These are phyloP conservation scores for Eupithecia subumbrata DNA, from an alignment of 2,888 invertebrate species.

Conservation along the genomic window DNA sequence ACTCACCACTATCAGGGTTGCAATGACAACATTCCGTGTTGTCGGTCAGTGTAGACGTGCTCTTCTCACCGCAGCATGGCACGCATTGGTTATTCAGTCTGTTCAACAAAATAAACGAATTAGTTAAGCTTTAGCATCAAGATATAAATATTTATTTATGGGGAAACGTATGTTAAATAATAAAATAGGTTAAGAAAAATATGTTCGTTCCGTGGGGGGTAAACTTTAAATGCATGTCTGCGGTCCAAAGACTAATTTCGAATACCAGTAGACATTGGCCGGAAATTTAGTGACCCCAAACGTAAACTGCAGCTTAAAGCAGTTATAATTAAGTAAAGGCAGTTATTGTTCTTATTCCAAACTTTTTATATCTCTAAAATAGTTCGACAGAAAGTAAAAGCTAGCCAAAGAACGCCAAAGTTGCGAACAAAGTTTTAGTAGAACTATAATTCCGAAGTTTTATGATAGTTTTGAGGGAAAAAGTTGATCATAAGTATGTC, in stretches of 20 bases:
- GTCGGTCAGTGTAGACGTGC: conserved; percentile 53
- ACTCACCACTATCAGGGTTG: conserved; percentile 86
- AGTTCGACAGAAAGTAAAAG: neutral
- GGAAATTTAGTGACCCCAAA: neutral
- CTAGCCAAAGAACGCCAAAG: neutral
- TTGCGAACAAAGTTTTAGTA: neutral
- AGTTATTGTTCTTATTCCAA: neutral
- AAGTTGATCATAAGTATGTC: neutral
- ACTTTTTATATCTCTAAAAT: neutral
- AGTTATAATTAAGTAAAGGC: too few relatives aligned
- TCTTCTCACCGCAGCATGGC: conserved; percentile 86
- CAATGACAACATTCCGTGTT: conserved; percentile 87
- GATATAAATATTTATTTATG: neutral
- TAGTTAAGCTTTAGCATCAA: neutral
- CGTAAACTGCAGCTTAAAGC: neutral
- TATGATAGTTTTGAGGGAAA: neutral
- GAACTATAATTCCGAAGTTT: neutral
- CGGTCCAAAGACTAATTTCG: neutral
- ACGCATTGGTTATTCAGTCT: conserved; percentile 90
- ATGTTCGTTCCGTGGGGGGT: too few relatives aligned
- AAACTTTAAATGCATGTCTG: too few relatives aligned
- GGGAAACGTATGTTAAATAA: neutral
- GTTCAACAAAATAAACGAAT: conserved; percentile 21
- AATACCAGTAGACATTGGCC: neutral
- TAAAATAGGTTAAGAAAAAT: neutral